A percentile compares a stretch with the other conserved stretches of the same genome.
Evolutionary conservation across 2,113 vertebrate genomes (phyloP).

Genomic region (Agapornis roseicollis): DNA sequence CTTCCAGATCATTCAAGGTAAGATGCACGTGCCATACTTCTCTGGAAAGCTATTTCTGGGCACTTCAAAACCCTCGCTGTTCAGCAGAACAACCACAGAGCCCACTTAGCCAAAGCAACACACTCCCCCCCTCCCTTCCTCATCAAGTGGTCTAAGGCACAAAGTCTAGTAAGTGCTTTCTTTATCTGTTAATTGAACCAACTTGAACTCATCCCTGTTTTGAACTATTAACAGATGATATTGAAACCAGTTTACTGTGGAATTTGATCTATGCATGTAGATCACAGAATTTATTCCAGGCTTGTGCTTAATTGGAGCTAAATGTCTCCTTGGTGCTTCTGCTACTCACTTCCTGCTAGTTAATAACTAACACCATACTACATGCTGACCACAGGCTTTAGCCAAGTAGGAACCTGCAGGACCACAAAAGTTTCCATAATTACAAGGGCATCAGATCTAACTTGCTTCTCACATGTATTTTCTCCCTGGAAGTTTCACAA

Average conservation of each 20-base stretch:
- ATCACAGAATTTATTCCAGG: not conserved
- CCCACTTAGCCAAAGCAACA: not conserved
- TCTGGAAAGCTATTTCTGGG: not conserved
- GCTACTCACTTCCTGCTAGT: not conserved
- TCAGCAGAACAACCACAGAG: not conserved
- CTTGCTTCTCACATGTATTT: not conserved
- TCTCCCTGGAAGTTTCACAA: not conserved
- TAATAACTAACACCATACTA: not conserved
- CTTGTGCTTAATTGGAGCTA: not conserved
- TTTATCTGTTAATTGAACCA: not conserved
- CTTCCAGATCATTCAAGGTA: not conserved
- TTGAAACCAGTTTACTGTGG: not conserved
- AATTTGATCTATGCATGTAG: not conserved
- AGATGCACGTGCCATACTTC: not conserved
- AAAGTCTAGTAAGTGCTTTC: not conserved
- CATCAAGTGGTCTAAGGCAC: not conserved
- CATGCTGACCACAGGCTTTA: not conserved
- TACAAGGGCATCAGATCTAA: not conserved
- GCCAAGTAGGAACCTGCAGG: not conserved
- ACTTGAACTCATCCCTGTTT: not conserved
- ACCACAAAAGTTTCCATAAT: not conserved
- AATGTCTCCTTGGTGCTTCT: not conserved
- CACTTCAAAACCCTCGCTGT: not conserved
- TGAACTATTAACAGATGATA: not conserved
- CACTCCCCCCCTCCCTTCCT: not conserved